These are phyloP conservation scores for Muntiacus muntjak DNA, from an alignment of 2,113 vertebrate genomes.

Conservation along the genomic window DNA sequence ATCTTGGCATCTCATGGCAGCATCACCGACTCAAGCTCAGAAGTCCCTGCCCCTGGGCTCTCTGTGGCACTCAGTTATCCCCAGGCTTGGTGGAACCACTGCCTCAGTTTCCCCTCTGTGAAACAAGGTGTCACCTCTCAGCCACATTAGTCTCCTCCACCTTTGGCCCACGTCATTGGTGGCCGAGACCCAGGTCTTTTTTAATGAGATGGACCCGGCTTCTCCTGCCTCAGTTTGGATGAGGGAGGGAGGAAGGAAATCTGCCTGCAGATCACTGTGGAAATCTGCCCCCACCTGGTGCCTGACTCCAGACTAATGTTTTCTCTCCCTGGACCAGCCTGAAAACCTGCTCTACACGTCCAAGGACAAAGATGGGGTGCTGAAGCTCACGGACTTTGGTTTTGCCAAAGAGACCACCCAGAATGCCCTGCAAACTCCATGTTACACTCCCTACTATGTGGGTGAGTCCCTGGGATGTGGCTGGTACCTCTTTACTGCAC, in stretches of 20 bases:
- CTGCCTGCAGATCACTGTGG: not conserved
- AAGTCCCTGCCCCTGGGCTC: not conserved
- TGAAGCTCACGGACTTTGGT: slow-evolving; percentile 98
- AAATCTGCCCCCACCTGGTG: not conserved
- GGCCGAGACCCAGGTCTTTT: not conserved
- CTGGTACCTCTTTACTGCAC: not conserved
- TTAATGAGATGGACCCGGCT: not conserved
- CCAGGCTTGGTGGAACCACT: not conserved
- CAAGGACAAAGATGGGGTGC: slow-evolving; percentile 86
- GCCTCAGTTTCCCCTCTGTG: not conserved
- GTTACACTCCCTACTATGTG: slow-evolving; percentile 98
- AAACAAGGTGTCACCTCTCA: not conserved
- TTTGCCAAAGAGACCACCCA: slow-evolving; percentile 98
- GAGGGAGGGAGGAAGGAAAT: not conserved
- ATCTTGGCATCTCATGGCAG: not conserved
- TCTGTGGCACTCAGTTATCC: not conserved
- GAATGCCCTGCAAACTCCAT: slow-evolving; percentile 95
- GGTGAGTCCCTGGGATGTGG: slow-evolving; percentile 82
- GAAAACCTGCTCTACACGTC: slow-evolving; percentile 96
- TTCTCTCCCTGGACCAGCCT: slow-evolving; percentile 83
- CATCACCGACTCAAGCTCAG: not conserved
- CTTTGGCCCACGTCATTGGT: not conserved
- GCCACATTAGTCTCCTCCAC: not conserved
- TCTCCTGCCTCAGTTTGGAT: not conserved
- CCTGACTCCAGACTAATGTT: not conserved